These are phyloP conservation scores for Antechinus flavipes DNA, from an alignment of 2,113 vertebrate genomes.

Conservation along the genomic window DNA sequence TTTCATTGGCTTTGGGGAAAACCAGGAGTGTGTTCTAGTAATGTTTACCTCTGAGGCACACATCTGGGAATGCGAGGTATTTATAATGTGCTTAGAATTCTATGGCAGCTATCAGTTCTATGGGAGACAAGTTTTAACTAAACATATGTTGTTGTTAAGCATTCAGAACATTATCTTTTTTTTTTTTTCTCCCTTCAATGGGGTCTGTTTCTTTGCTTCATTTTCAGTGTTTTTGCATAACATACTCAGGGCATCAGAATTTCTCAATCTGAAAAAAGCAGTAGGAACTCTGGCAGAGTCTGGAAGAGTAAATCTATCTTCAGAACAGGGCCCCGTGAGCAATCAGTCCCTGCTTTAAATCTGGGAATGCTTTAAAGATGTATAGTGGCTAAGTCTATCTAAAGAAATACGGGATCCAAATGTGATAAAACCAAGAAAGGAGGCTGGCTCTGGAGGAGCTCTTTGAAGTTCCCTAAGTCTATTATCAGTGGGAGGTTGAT, in stretches of 20 bases:
- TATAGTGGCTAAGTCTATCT: conserved; percentile 44
- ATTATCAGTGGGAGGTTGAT: conserved; percentile 77
- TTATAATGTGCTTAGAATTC: background rate
- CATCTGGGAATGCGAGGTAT: conserved; percentile 16
- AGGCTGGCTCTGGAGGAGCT: conserved; percentile 48
- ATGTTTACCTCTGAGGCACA: background rate
- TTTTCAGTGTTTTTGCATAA: conserved; percentile 43
- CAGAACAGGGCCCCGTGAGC: conserved; percentile 16
- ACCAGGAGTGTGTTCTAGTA: background rate
- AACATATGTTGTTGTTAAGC: conserved; percentile 43
- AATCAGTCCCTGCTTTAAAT: conserved; percentile 28
- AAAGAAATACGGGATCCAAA: conserved; percentile 61
- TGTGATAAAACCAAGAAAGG: conserved; percentile 70
- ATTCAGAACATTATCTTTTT: background rate
- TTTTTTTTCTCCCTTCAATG: background rate
- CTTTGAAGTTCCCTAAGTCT: conserved; percentile 80
- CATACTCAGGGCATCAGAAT: background rate
- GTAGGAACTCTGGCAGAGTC: conserved; percentile 58
- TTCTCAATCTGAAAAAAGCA: conserved; percentile 43
- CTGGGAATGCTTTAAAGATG: conserved; percentile 61
- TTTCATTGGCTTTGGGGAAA: background rate
- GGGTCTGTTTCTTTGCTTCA: conserved; percentile 50
- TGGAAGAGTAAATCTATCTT: background rate
- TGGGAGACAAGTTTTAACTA: conserved; percentile 43
- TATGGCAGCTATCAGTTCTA: conserved; percentile 23